Conservation (phyloP, 2,888 invertebrate species). For the Erebia epiphron region DNA sequence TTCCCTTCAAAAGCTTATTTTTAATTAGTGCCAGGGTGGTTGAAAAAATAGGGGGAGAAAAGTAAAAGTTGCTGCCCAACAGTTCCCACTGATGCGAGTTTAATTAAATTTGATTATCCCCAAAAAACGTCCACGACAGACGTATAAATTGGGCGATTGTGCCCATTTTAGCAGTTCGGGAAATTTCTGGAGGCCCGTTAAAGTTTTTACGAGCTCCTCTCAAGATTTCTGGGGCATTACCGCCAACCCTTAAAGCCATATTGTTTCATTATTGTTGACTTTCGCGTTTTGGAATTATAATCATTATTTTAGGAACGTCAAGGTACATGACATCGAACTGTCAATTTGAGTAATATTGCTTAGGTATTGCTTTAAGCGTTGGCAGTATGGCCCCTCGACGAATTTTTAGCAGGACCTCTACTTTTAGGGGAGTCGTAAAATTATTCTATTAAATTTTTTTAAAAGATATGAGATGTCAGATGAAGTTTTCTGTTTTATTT, state of each 20-base stretch:
- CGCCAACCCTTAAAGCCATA: too few species aligned
- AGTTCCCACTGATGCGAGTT: constrained; percentile 54
- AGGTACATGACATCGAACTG: too few species aligned
- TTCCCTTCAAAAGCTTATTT: constrained; percentile 27
- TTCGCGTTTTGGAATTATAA: too few species aligned
- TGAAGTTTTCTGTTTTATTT: constrained; percentile 3
- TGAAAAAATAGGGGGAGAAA: constrained; percentile 18
- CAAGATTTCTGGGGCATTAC: constrained; percentile 10
- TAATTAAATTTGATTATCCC: constrained; percentile 61
- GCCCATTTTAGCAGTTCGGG: constrained; percentile 23
- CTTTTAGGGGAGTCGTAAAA: constrained; percentile 26
- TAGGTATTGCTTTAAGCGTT: too few species aligned
- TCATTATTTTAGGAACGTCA: too few species aligned
- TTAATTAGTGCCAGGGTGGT: constrained; percentile 31
- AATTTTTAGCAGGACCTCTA: constrained; percentile 26
- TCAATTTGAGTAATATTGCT: too few species aligned
- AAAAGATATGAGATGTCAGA: background rate
- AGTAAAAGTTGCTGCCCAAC: constrained; percentile 30
- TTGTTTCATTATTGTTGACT: too few species aligned
- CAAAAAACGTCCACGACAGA: constrained; percentile 45
- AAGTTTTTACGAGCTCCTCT: constrained; percentile 31
- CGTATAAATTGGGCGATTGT: constrained; percentile 48
- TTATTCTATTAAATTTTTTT: constrained; percentile 22
- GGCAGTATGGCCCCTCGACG: background rate
- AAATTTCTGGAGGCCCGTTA: constrained; percentile 18